phyloP scores from a whole-genome alignment of 2,797 vertebrate genomes.

The Remorina albescens region DNA sequence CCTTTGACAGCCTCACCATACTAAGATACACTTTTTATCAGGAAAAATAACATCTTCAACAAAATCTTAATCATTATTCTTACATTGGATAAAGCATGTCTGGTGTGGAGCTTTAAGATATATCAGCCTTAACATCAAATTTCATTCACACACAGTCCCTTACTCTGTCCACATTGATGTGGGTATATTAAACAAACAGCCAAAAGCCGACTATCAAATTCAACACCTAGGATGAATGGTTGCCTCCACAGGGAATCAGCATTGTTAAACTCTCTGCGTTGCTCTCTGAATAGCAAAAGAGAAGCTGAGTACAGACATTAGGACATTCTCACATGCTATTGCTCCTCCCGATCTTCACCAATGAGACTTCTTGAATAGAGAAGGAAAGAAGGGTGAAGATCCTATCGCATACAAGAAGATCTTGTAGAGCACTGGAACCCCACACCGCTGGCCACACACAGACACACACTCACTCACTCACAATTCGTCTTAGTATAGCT shows the following conservation, averaged over 20 bases:
- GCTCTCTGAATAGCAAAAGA: slow-evolving; percentile 16
- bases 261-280: slow-evolving; percentile 24
- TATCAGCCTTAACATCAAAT: neutral
- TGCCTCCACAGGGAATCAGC: slow-evolving; percentile 24
- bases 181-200: neutral
- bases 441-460: slow-evolving; percentile 8
- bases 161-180: slow-evolving; percentile 9
- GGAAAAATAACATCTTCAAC: too few relatives aligned
- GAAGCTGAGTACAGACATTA: slow-evolving; percentile 6
- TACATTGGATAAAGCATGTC: too few relatives aligned
- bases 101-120: neutral
- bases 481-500: slow-evolving; percentile 5
- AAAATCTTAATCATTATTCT: too few relatives aligned
- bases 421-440: neutral
- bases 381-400: slow-evolving; percentile 33
- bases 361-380: slow-evolving; percentile 17
- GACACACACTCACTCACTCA: slow-evolving; percentile 4
- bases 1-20: too few relatives aligned
- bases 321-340: slow-evolving; percentile 36
- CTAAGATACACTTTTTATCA: too few relatives aligned
- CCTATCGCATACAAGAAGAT: slow-evolving; percentile 33
- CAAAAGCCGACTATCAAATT: neutral
- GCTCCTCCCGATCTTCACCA: slow-evolving; percentile 24
- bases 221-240: slow-evolving; percentile 24
- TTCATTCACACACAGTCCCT: neutral